Percentiles rank a stretch among this genome's conserved stretches.
phyloP scores from a whole-genome alignment of 2,113 vertebrate species.

The Caloenas nicobarica region DNA sequence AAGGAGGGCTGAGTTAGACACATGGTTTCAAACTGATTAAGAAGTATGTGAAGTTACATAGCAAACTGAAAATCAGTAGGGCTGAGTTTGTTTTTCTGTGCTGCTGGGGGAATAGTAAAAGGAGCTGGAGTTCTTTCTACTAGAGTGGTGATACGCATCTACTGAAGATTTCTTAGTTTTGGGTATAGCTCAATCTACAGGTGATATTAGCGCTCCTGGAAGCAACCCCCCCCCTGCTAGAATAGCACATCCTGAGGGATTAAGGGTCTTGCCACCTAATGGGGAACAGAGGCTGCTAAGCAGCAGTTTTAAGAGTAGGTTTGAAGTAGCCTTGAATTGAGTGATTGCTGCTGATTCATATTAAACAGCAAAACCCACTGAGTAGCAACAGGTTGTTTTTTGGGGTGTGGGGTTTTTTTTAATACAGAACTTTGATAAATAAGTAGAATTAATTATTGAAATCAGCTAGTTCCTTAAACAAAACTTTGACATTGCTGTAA shows the following conservation, averaged over 20 bases:
- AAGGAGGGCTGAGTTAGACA: background rate
- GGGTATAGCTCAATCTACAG: background rate
- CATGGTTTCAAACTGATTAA: background rate
- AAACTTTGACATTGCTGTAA: background rate
- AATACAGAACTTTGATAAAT: background rate
- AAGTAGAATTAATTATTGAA: background rate
- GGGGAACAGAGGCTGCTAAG: background rate
- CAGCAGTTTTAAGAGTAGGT: background rate
- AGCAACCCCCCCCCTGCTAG: background rate
- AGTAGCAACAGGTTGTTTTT: no score
- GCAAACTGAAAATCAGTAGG: background rate
- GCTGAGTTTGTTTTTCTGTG: background rate
- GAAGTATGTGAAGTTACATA: background rate
- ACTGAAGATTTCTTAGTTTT: background rate
- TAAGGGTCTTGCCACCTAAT: background rate
- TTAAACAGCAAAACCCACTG: no score
- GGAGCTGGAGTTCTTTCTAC: background rate
- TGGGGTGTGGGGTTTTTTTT: background rate
- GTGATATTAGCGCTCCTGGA: background rate
- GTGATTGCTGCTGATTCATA: background rate
- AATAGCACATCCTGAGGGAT: background rate
- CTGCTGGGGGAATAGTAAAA: background rate
- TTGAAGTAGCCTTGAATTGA: background rate
- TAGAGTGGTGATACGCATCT: accelerated
- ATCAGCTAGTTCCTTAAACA: background rate